These are phyloP conservation scores for Aphodius granarius DNA, from an alignment of 2,888 invertebrate species.

Conservation along the genomic window DNA sequence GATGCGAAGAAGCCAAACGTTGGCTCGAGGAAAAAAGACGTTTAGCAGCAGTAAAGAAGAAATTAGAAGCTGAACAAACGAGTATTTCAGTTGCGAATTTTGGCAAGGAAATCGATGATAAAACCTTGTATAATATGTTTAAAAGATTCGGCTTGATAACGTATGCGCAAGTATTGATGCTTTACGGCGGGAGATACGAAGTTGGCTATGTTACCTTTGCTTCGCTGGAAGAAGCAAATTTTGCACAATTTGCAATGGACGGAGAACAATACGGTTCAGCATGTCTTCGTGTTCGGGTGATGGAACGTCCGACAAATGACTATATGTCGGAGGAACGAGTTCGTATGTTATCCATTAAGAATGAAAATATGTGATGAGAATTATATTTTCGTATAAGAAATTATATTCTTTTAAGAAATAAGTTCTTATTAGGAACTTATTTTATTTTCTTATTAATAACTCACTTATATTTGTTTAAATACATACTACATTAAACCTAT, in stretches of 20 bases:
- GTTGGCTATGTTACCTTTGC: background rate
- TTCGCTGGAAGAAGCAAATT: background rate
- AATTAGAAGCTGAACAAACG: background rate
- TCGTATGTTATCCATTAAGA: no score
- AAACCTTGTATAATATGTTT: background rate
- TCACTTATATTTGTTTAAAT: no score
- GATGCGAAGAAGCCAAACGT: background rate
- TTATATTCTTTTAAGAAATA: no score
- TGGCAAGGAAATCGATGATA: background rate
- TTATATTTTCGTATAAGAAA: no score
- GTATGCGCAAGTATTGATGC: background rate
- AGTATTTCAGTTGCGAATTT: background rate
- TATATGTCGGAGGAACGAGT: no score
- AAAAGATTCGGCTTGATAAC: background rate
- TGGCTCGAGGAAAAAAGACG: background rate
- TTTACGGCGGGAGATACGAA: background rate
- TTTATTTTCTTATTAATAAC: no score
- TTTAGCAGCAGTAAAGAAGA: background rate
- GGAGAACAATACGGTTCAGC: background rate
- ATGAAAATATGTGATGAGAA: no score
- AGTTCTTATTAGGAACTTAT: no score
- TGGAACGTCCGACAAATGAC: no score
- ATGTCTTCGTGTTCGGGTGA: no score
- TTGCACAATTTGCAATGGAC: background rate
- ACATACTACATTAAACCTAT: no score